phyloP scores from a whole-genome alignment of 1,140 invertebrate genomes.

The Philaenus spumarius region DNA sequence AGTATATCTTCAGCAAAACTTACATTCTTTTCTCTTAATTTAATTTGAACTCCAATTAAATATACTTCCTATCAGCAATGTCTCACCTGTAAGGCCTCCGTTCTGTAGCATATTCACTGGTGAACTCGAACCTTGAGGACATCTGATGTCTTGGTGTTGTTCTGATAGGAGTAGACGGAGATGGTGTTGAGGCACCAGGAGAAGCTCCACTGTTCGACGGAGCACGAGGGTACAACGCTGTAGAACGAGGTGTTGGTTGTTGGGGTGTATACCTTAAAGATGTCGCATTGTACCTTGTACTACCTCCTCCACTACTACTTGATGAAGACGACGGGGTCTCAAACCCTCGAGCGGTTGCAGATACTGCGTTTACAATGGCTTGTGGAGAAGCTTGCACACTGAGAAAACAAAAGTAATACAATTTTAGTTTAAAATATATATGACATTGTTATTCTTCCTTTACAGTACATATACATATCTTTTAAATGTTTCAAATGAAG shows the following conservation, averaged over 20 bases:
- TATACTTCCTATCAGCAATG: no score
- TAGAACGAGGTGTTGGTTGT: background rate
- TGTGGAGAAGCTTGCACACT: conserved; percentile 22
- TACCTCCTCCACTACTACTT: conserved; percentile 26
- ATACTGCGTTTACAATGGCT: background rate
- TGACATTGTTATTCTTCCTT: no score
- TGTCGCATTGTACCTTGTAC: background rate
- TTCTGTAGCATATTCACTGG: conserved; percentile 17
- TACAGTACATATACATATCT: no score
- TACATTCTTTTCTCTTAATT: no score
- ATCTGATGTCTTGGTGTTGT: conserved; percentile 19
- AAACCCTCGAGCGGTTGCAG: conserved; percentile 26
- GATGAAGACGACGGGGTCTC: conserved; percentile 32
- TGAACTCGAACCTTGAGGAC: conserved; percentile 25
- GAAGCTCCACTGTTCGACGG: conserved; percentile 14
- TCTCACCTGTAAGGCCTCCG: conserved; percentile 19
- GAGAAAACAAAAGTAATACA: background rate
- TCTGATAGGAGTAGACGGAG: conserved; percentile 16
- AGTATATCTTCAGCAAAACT: no score
- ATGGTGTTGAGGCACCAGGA: conserved; percentile 18
- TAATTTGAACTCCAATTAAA: no score
- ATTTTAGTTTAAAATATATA: no score
- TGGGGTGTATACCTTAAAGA: conserved; percentile 33
- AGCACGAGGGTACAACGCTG: background rate
- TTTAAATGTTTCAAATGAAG: no score